Evolutionary conservation across 2,888 invertebrate species (phyloP).

Genomic region (Amaurobius ferox): DNA sequence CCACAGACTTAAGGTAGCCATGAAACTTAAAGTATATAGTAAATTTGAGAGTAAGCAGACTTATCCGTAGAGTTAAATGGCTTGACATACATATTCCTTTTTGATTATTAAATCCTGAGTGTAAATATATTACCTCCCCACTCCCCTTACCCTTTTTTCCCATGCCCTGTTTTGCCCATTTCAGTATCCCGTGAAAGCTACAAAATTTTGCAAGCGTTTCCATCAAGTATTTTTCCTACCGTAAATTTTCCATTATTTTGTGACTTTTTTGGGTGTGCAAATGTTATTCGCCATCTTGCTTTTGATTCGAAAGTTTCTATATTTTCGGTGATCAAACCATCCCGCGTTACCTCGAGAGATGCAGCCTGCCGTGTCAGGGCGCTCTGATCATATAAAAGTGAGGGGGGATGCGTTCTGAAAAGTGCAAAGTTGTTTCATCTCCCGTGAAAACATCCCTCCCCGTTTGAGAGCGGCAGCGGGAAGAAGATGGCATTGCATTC

Average conservation of each 20-base stretch:
- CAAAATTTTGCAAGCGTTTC: neutral
- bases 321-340: slow-evolving; percentile 14
- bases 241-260: slow-evolving; percentile 7
- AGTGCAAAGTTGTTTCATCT: slow-evolving; percentile 42
- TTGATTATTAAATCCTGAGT: neutral
- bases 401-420: slow-evolving; percentile 12
- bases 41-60: no score
- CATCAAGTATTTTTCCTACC: neutral
- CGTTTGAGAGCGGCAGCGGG: slow-evolving; percentile 21
- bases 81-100: no score
- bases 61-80: no score
- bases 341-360: neutral
- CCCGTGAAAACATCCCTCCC: slow-evolving; percentile 57
- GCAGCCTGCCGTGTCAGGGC: neutral
- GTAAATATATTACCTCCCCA: neutral
- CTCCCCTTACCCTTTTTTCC: neutral
- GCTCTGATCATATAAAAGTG: slow-evolving; percentile 9
- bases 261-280: no score
- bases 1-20: no score
- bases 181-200: no score
- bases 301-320: slow-evolving; percentile 11
- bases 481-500: slow-evolving; percentile 64
- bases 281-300: slow-evolving; percentile 15
- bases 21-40: no score
- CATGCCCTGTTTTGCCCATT: neutral